Base-by-base conservation (phyloP, 2,888 invertebrate genomes). In the Latrodectus hesperus region DNA sequence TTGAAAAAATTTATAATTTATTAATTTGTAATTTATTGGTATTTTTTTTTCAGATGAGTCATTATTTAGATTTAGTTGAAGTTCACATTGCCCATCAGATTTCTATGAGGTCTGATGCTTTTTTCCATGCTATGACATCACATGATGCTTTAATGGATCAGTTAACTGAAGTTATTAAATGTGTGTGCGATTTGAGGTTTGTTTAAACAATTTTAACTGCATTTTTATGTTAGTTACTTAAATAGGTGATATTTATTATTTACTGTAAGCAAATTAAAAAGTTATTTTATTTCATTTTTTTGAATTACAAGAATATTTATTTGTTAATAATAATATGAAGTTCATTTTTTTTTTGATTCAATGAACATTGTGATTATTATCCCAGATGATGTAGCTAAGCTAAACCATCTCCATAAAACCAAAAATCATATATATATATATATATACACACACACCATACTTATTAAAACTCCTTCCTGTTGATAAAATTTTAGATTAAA, bases 41-140 rank as follows among this genome's bases (percentile, higher is more conserved):
- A 38, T 49, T 64, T 65, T 64, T 64, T 51, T 71, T 84, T 71
- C 77, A 95, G 94, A 93, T 99, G 68, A 97, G 97, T 91, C 97
- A 98, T 92, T 98, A 98, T 92, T 93, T 99, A 91, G 99, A 99
- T 93, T 95, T 97, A 87, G 96, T 99, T 73, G 99, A 99, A 93
- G 96, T 97, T 91, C 95, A 96, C 93, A 97, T 98, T 92, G 97
- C 97, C 9, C 95, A 96, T 91, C 98, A 98, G 93, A 94, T 98
- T 80, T 97, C 98, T 52, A 95, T 96, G 91, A 98, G 98, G 92
- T 98, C 98, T 12, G 97, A 97, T 90, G 98, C 98, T 22, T 99
- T 99, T 93, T 99, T 99, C 92, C 96, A 98, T 92, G 99, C 99
- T 0, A 99, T 99, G 96, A 95, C 98, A 81, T 99, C 99, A 10